Evolutionary conservation across 2,888 invertebrate species (phyloP), one percentile per base, ranked within the genome.

Genomic region (Drosophila siamana): DNA sequence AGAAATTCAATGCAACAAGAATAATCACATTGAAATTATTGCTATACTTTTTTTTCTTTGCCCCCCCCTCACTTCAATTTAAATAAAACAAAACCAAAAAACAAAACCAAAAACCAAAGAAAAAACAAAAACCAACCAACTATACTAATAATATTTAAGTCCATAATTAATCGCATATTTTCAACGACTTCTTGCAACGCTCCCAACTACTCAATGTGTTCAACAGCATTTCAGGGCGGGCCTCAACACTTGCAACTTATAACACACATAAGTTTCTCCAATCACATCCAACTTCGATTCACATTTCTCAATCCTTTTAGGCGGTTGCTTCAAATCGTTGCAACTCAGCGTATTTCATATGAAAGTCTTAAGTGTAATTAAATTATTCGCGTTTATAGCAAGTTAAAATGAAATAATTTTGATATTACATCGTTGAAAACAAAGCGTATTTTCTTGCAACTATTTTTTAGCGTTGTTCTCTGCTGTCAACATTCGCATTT

Each of bases 1-100:
- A 74, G 64, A 88, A 86, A 86, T 86, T 86, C 86, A 86, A 86
- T 86, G 86, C 86, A 86, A 86, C 86, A 86, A 86, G 86, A 86
- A 89, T 72, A 78, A 82, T 82, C 85, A 84, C 88, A 81, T 89
- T 82, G 69, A 83, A 78, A 88, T 65, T 69, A 51, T 59, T 43
- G 19, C 38, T 44, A 59, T 36, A 22, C 16, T 19, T 41, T 7
- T 28, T 30, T 19, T 3, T 16, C 9, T 33, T 33, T 7, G 7
- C 15, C 26, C 13, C 7, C 24, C 19, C 8, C 19, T 5, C 3
- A 19, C 28, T 30, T 52, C n/a, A 52, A 52, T 30, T 41, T 1
- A 19, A 19, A 19, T 19, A 3, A 19, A 19, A 19, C 19, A 19
- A 19, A 3, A n/a, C 11, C 11, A 24, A 40, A 7, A 30, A 30